Conservation (phyloP, 2,113 vertebrate species). For the Puffinus mauretanicus region DNA sequence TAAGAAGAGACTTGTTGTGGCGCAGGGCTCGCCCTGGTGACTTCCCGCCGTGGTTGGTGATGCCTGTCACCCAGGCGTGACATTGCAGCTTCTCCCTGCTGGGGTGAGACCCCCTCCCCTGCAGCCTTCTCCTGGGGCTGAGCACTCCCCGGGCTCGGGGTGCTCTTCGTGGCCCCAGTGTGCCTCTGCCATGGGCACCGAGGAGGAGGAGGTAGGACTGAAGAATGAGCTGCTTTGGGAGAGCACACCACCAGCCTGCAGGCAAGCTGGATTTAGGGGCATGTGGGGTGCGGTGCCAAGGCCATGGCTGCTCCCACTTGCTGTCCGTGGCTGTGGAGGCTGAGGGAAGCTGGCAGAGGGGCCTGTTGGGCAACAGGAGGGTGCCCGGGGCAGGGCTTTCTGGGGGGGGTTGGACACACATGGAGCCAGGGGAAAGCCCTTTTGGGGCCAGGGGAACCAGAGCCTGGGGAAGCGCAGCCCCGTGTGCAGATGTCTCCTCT, state of each 20-base stretch:
- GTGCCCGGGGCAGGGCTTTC: neutral
- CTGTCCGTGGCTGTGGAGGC: neutral
- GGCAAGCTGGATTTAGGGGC: neutral
- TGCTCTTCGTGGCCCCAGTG: neutral
- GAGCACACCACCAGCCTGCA: neutral
- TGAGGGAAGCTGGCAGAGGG: neutral
- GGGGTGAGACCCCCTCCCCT: neutral
- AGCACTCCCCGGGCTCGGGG: neutral
- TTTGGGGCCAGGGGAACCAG: neutral
- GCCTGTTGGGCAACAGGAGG: neutral
- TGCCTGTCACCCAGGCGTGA: neutral
- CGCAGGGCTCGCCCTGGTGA: neutral
- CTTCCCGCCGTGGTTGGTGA: neutral
- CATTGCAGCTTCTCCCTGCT: neutral
- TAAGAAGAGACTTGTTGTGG: neutral
- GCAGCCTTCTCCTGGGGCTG: neutral
- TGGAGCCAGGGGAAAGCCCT: neutral
- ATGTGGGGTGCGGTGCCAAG: neutral
- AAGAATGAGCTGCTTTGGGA: neutral
- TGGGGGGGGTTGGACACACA: too few species aligned
- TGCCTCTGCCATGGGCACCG: neutral
- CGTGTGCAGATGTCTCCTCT: neutral
- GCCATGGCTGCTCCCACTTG: fast-evolving
- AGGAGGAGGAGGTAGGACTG: neutral
- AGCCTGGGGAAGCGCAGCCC: neutral